Percentiles rank a stretch among this genome's conserved stretches.
These are phyloP conservation scores for Trididemnum clinides DNA, from an alignment of 23 tunicate genomes.

Conservation along the genomic window DNA sequence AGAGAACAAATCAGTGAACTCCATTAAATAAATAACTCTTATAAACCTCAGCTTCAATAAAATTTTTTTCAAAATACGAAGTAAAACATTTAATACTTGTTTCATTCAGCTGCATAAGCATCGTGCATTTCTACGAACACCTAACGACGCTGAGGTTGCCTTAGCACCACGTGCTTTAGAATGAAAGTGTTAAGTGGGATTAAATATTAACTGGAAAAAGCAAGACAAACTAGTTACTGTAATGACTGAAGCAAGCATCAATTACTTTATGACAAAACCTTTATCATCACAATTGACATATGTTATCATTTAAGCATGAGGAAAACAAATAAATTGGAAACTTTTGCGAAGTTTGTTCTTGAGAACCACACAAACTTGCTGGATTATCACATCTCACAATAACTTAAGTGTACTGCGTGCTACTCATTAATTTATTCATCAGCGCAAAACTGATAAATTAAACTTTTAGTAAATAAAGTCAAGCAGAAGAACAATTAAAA, in stretches of 20 bases:
- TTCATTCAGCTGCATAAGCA: no score
- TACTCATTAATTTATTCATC: constrained; percentile 38
- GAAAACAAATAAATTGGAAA: constrained; percentile 23
- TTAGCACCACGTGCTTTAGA: background rate
- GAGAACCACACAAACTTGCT: constrained; percentile 5
- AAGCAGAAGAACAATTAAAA: no score
- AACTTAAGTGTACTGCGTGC: constrained; percentile 10
- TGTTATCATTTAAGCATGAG: constrained; percentile 41
- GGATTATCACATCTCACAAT: background rate
- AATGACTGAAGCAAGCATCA: background rate
- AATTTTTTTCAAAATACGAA: no score
- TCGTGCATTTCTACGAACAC: no score
- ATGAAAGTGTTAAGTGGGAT: background rate
- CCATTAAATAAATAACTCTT: no score
- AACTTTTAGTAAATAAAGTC: no score
- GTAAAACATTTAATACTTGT: no score
- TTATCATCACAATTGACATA: constrained; percentile 50
- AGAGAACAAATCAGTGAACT: no score
- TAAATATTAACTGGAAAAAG: constrained; percentile 12
- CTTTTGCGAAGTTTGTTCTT: background rate
- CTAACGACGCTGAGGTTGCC: background rate
- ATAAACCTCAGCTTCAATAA: no score
- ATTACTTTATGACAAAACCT: constrained; percentile 17
- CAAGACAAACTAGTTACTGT: background rate
- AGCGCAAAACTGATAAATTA: background rate